A percentile compares a stretch with the other conserved stretches of the same genome.
phyloP scores from a whole-genome alignment of 2,888 invertebrate genomes.

The Drosophila histrio region DNA sequence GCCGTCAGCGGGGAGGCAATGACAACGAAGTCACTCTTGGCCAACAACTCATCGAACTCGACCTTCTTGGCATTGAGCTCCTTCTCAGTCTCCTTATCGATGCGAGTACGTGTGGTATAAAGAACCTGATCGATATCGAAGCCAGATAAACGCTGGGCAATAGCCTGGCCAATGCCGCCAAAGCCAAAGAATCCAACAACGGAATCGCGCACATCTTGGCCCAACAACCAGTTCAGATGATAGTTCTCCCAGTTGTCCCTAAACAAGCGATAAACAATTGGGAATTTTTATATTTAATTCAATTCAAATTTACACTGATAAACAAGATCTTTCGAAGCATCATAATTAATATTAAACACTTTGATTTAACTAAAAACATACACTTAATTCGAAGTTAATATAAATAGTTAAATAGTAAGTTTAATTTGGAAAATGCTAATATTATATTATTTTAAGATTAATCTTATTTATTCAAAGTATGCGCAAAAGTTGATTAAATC shows the following conservation, averaged over 20 bases:
- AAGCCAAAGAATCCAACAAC: slow-evolving; percentile 94
- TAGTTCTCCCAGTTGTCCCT: slow-evolving; percentile 88
- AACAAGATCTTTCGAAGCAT: too few species aligned
- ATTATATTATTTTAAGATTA: too few species aligned
- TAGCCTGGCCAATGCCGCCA: slow-evolving; percentile 91
- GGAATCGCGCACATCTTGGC: slow-evolving; percentile 90
- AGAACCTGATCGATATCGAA: slow-evolving; percentile 90
- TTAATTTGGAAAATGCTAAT: too few species aligned
- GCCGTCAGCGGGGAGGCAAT: slow-evolving; percentile 87
- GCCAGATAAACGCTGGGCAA: slow-evolving; percentile 89
- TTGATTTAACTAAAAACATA: too few species aligned
- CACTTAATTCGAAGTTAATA: too few species aligned
- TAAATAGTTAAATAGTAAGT: too few species aligned
- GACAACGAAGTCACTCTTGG: slow-evolving; percentile 89
- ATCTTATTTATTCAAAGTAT: too few species aligned
- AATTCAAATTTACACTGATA: too few species aligned
- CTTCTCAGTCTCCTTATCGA: slow-evolving; percentile 85
- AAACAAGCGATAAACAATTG: too few species aligned
- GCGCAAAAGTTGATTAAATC: too few species aligned
- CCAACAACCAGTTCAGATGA: slow-evolving; percentile 91
- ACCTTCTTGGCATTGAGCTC: slow-evolving; percentile 87
- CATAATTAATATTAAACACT: too few species aligned
- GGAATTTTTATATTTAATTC: too few species aligned
- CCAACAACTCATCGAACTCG: slow-evolving; percentile 87
- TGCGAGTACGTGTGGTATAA: slow-evolving; percentile 89